Conservation (phyloP, 2,888 invertebrate genomes). For the Rotaria sp. region DNA sequence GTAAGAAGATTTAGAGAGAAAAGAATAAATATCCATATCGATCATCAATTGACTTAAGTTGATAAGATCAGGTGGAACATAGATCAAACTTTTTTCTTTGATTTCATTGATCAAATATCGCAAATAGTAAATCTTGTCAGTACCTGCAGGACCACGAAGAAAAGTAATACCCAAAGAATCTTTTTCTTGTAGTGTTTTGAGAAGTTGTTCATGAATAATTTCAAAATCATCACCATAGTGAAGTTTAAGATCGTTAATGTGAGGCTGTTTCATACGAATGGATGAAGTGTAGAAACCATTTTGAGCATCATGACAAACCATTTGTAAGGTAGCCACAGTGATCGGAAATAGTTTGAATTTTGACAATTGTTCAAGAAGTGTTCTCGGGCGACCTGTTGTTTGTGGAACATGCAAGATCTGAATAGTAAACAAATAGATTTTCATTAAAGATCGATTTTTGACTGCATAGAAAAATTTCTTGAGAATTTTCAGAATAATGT, state of each 20-base stretch:
- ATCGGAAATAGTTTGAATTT: background rate
- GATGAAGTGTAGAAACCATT: background rate
- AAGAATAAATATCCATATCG: no score
- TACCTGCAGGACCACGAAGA: background rate
- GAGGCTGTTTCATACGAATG: background rate
- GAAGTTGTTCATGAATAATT: background rate
- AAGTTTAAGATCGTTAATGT: background rate
- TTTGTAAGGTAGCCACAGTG: background rate
- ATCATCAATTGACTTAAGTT: background rate
- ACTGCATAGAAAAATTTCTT: no score
- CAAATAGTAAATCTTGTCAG: background rate
- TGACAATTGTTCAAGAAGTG: background rate
- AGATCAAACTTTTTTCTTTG: background rate
- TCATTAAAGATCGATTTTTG: background rate
- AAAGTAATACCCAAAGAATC: background rate
- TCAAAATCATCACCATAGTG: background rate
- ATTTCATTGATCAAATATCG: slow-evolving; percentile 15
- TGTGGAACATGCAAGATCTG: background rate
- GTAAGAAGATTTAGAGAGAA: background rate
- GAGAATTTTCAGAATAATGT: no score
- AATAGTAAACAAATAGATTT: background rate
- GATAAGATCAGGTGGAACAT: background rate
- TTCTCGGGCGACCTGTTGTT: background rate
- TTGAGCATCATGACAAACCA: background rate
- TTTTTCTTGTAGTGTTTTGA: background rate